Evolutionary conservation across 2,888 invertebrate species (phyloP), one percentile per base, ranked within the genome.

Genomic region (Cheilosia scutellata): DNA sequence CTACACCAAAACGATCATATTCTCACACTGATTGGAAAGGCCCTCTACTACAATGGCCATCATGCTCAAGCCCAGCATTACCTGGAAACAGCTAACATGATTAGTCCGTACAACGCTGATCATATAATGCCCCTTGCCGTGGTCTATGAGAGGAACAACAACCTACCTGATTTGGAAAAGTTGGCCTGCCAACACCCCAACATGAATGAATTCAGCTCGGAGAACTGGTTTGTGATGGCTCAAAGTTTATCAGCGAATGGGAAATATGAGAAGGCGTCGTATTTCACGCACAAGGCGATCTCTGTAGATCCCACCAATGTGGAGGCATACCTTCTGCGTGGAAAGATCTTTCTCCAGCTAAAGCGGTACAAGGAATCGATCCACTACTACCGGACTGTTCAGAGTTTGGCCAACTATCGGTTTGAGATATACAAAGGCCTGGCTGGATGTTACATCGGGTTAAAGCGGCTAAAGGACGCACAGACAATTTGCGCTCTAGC

Each of bases 191-290:
- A 93, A 44, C 90, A 92, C 13, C 88, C 90, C 3, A 89, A 89
- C 6, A 88, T 90, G 2, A 88, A 89, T n/a, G 93, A 95, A 88
- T 93, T 93, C 68, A 93, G 93, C 2, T 93, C 95, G 4, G 96
- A 96, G 89, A 95, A 96, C 75, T 97, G 96, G 95, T 94, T 96
- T 68, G 95, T 96, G 0, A 93, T 96, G 91, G 96, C 96, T 1
- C 96, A 96, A 91, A 94, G 94, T 65, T 94, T 95, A 88, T 94
- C 94, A 89, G 93, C 94, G 0, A 88, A 88, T 29, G 89, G 88
- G 0, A 95, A 95, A 88, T 94, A 94, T 78, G 95, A 94, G 25
- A 94, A 95, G 89, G 96, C 96, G 0, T 93, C 95, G 2, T 95
- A 95, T 89, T 96, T 96, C 90, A 95, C 95, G 1, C 95, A 96